Evolutionary conservation across 2,888 invertebrate genomes (phyloP).

Genomic region (Philaethria dido): DNA sequence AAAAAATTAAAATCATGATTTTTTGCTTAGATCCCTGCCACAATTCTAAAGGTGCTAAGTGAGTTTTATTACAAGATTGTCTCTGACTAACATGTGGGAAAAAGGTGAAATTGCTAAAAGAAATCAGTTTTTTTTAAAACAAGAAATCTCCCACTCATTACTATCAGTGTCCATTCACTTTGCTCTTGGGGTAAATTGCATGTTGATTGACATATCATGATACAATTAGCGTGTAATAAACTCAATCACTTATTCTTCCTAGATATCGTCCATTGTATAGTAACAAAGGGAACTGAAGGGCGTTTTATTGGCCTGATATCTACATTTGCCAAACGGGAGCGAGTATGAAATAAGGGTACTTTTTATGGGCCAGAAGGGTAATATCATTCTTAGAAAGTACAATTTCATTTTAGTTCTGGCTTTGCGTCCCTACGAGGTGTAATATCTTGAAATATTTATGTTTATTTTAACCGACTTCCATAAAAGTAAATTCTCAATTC

Average conservation of each 20-base stretch:
- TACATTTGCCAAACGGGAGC: conserved; percentile 38
- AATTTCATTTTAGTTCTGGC: conserved; percentile 20
- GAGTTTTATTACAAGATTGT: too few relatives aligned
- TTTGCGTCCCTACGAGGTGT: neutral
- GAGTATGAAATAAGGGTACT: conserved; percentile 14
- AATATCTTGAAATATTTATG: neutral
- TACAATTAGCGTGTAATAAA: conserved; percentile 17
- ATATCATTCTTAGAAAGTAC: conserved; percentile 20
- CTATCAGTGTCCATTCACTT: neutral
- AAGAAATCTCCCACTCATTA: neutral
- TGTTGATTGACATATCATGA: conserved; percentile 13
- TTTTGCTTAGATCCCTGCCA: too few relatives aligned
- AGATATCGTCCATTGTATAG: conserved; percentile 20
- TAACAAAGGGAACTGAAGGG: conserved; percentile 37
- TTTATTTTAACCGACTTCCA: too few relatives aligned
- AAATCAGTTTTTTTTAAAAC: too few relatives aligned
- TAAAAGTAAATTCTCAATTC: too few relatives aligned
- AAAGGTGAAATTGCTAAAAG: too few relatives aligned
- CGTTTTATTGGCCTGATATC: conserved; percentile 37
- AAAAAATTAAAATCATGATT: too few relatives aligned
- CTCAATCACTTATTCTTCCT: conserved; percentile 22
- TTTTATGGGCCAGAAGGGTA: conserved; percentile 1
- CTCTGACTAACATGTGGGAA: too few relatives aligned
- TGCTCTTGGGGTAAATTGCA: neutral
- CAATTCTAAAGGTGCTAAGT: too few relatives aligned